These are phyloP conservation scores for Leptinotarsa defecta DNA, from an alignment of 1,140 invertebrate genomes.

Conservation along the genomic window DNA sequence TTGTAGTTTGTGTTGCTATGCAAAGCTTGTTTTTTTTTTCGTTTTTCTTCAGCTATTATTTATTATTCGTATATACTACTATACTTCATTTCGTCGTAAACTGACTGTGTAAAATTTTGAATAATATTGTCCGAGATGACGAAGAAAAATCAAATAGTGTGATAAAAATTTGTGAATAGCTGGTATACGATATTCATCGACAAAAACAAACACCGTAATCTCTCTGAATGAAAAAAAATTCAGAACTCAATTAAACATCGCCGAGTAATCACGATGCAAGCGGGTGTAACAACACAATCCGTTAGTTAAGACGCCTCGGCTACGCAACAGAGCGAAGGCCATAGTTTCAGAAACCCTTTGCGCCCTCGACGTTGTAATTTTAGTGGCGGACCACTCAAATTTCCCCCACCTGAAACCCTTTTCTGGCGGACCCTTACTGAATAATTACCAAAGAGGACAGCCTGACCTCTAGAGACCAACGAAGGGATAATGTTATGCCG, in stretches of 20 bases:
- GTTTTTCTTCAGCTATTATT: too few species aligned
- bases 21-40: too few species aligned
- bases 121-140: too few species aligned
- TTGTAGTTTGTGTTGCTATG: too few species aligned
- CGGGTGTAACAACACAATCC: slow-evolving; percentile 23
- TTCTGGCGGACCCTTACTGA: slow-evolving; percentile 43
- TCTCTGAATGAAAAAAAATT: too few species aligned
- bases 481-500: slow-evolving; percentile 41
- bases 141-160: too few species aligned
- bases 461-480: slow-evolving; percentile 45
- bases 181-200: too few species aligned
- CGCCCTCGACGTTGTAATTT: slow-evolving; percentile 45
- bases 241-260: background rate
- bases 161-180: too few species aligned
- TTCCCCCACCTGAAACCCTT: slow-evolving; percentile 2
- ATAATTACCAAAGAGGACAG: slow-evolving; percentile 43
- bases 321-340: slow-evolving; percentile 24
- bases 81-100: too few species aligned
- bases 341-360: slow-evolving; percentile 44
- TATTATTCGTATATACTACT: too few species aligned
- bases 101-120: too few species aligned
- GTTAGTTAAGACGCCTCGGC: slow-evolving; percentile 30
- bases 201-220: too few species aligned
- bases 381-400: slow-evolving; percentile 26
- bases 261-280: background rate